Evolutionary conservation across 2,797 vertebrate species (phyloP).

Genomic region (Philypnodon macrostomus): DNA sequence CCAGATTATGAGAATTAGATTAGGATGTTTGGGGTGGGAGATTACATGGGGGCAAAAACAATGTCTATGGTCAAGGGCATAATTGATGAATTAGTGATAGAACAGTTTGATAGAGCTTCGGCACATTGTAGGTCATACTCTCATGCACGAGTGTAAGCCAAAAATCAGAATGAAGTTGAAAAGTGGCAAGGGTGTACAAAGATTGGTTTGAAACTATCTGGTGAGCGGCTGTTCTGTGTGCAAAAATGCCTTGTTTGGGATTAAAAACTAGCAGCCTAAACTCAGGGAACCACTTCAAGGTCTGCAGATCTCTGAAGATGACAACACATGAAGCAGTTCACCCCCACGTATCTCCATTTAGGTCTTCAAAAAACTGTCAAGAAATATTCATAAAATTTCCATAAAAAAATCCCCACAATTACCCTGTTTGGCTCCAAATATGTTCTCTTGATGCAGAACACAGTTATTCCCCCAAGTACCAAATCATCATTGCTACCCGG

Average conservation of each 20-base stretch:
- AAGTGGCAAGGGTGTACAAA: too few relatives aligned
- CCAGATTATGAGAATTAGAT: conserved; percentile 61
- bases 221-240: too few relatives aligned
- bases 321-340: too few relatives aligned
- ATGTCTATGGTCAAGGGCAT: conserved; percentile 32
- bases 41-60: conserved; percentile 51
- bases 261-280: too few relatives aligned
- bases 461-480: conserved; percentile 28
- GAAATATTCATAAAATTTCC: conserved; percentile 15
- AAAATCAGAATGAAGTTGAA: too few relatives aligned
- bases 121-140: neutral
- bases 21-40: conserved; percentile 38
- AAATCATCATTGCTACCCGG: conserved; percentile 26
- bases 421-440: conserved; percentile 14
- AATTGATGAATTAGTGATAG: conserved; percentile 16
- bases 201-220: too few relatives aligned
- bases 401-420: conserved; percentile 12
- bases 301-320: too few relatives aligned
- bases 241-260: too few relatives aligned
- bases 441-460: conserved; percentile 24
- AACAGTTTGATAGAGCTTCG: neutral
- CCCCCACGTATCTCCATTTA: too few relatives aligned
- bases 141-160: neutral
- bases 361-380: neutral
- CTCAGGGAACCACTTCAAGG: too few relatives aligned